Base-by-base conservation (phyloP, 2,113 vertebrate genomes). In the Fukomys damarensis region DNA sequence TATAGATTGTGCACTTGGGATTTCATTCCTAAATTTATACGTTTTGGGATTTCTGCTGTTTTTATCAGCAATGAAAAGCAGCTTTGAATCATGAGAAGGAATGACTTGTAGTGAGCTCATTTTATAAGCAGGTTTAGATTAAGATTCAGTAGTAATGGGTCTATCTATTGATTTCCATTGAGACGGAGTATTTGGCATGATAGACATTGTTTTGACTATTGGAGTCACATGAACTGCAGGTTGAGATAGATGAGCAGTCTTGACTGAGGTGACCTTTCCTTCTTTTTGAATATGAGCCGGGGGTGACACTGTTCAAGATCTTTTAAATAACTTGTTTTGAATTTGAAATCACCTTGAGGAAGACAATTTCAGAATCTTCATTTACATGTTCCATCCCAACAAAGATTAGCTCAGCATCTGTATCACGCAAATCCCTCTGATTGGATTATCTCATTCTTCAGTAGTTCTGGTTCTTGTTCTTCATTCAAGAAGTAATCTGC, bases 301-400 rank as follows among this genome's bases (percentile, higher is more conserved):
- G 63, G 22, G 46, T 82, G 54, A 68, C 43, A 43, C 83, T 96
- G 17, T 91, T 97, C 87, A 95, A 86, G 93, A 96, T 93, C 41
- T 88, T 82, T 77, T 83, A 93, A 86, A 76, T 65, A 26, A 89
- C 38, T 17, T 87, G 59, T 81, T 96, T 92, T 38, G 89, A 43
- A 77, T 70, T 58, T 49, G 83, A 96, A 92, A 93, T 54, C 35
- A 46, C 46, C 63, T 38, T 32, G 28, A 76, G 43, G 81, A 93
- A 93, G 87, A 95, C 32, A 81, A 85, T 43, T 41, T 91, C 86
- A 22, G 59, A 76, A 46, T 95, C 83, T 58, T 86, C n/a, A 2
- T 5, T 58, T 54, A 41, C 35, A 49, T 58, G 19, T 35, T 76
- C n/a, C 58, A 77, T 30, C 32, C 58, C 38, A n/a, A 38, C 43